phyloP scores from a whole-genome alignment of 2,113 vertebrate species.

The Hypomesus transpacificus region DNA sequence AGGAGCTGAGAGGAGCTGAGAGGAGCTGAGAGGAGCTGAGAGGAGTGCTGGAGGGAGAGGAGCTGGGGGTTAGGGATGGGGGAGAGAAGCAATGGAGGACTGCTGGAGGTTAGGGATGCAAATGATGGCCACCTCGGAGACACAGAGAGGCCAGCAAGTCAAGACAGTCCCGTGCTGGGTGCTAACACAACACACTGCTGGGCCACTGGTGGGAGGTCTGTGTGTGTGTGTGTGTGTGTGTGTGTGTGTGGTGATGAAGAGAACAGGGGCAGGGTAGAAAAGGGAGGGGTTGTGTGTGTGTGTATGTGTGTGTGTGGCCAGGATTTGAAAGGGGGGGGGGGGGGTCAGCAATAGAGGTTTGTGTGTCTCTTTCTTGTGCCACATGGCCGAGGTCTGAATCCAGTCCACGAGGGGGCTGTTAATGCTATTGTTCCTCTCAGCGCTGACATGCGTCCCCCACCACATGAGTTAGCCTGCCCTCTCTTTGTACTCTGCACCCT shows the following conservation, averaged over 20 bases:
- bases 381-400: slow-evolving; percentile 80
- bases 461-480: slow-evolving; percentile 70
- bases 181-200: slow-evolving; percentile 77
- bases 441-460: slow-evolving; percentile 68
- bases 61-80: slow-evolving; percentile 53
- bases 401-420: slow-evolving; percentile 80
- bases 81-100: slow-evolving; percentile 10
- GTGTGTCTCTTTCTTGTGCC: slow-evolving; percentile 79
- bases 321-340: not conserved
- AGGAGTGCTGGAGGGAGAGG: too few relatives aligned
- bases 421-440: slow-evolving; percentile 76
- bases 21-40: too few relatives aligned
- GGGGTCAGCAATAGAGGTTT: slow-evolving; percentile 49
- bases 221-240: not conserved
- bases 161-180: slow-evolving; percentile 76
- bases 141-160: slow-evolving; percentile 79
- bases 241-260: too few relatives aligned
- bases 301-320: slow-evolving; percentile 24
- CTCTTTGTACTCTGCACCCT: slow-evolving; percentile 32
- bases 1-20: too few relatives aligned
- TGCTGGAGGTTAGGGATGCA: slow-evolving; percentile 62
- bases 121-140: slow-evolving; percentile 77
- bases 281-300: not conserved
- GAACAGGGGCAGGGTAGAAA: too few relatives aligned
- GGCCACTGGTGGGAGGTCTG: slow-evolving; percentile 38